phyloP scores from a whole-genome alignment of 2,888 invertebrate species.

The Papilio demoleus region DNA sequence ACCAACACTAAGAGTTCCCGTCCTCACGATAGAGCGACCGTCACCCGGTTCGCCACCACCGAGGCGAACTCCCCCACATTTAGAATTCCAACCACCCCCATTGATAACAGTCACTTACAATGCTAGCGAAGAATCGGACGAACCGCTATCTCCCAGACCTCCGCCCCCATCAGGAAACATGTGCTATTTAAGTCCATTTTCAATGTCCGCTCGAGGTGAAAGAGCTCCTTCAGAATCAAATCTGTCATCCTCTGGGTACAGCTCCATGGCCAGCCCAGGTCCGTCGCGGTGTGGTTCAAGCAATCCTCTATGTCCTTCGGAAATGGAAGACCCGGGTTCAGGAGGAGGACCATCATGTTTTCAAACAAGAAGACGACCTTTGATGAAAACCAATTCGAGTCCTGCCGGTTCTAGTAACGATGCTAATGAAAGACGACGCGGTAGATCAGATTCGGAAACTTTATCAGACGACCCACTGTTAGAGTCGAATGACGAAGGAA shows the following conservation, averaged over 20 bases:
- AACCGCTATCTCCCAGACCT: constrained; percentile 86
- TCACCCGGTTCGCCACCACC: constrained; percentile 87
- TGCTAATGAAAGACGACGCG: constrained; percentile 80
- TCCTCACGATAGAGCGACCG: constrained; percentile 86
- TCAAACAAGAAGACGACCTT: constrained; percentile 84
- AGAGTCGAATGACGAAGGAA: constrained; percentile 91
- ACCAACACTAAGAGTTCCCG: constrained; percentile 84
- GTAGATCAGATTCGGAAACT: constrained; percentile 89
- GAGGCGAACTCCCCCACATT: constrained; percentile 84
- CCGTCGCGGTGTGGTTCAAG: constrained; percentile 92
- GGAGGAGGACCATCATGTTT: constrained; percentile 81
- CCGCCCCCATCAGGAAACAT: constrained; percentile 83
- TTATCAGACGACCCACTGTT: constrained; percentile 87
- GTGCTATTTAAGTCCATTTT: constrained; percentile 91
- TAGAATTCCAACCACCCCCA: constrained; percentile 87
- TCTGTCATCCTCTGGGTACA: constrained; percentile 92
- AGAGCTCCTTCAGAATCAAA: constrained; percentile 92
- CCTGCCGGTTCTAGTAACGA: constrained; percentile 75
- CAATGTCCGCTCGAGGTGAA: constrained; percentile 88
- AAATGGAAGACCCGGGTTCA: constrained; percentile 89
- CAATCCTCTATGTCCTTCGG: constrained; percentile 89
- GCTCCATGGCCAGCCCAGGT: constrained; percentile 93
- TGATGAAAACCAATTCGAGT: constrained; percentile 84
- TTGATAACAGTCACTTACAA: constrained; percentile 90
- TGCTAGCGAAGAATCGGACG: constrained; percentile 91